A percentile compares a stretch with the other conserved stretches of the same genome.
These are phyloP conservation scores for Pasiphila rectangulata DNA, from an alignment of 2,888 invertebrate genomes.

Conservation along the genomic window DNA sequence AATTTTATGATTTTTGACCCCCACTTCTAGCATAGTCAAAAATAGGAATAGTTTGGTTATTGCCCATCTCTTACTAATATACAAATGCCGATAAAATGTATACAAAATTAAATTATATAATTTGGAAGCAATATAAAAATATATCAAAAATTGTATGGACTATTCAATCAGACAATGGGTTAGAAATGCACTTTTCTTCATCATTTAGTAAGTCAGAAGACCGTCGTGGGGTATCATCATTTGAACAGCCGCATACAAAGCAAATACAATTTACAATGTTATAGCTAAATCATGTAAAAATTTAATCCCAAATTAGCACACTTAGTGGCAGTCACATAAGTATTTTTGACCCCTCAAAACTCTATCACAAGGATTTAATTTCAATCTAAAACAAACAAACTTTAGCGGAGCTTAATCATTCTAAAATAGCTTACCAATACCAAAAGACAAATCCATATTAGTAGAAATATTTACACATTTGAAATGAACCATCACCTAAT, in stretches of 20 bases:
- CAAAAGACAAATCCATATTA: background rate
- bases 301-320: background rate
- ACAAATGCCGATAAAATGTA: too few species aligned
- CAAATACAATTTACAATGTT: too few species aligned
- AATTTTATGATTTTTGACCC: too few species aligned
- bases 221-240: constrained; percentile 83
- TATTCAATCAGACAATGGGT: constrained; percentile 68
- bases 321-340: background rate
- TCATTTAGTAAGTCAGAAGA: constrained; percentile 78
- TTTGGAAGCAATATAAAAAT: too few species aligned
- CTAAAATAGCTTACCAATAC: background rate
- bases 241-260: constrained; percentile 32
- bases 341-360: background rate
- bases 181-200: constrained; percentile 64
- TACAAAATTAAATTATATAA: too few species aligned
- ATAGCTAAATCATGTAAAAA: too few species aligned
- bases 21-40: too few species aligned
- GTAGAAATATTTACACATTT: background rate
- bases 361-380: background rate
- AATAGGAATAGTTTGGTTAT: too few species aligned
- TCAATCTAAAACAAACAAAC: too few species aligned
- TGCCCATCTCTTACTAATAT: too few species aligned
- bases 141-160: too few species aligned
- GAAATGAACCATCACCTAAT: background rate
- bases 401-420: background rate